These are phyloP conservation scores for Megaceryle torquata DNA, from an alignment of 2,113 vertebrate genomes.

Conservation along the genomic window DNA sequence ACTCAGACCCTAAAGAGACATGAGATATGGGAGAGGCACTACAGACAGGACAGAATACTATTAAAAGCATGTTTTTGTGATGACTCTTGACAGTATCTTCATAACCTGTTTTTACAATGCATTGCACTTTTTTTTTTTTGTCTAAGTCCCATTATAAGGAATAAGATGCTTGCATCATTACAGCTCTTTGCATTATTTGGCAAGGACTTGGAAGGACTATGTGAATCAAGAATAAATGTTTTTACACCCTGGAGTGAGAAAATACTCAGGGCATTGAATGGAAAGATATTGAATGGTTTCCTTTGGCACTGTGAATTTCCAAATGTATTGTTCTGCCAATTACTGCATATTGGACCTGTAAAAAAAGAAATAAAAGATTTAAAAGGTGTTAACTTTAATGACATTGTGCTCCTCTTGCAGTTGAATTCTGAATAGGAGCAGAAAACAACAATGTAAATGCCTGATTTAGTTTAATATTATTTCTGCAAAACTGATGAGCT, in stretches of 20 bases:
- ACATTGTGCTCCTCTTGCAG: not conserved
- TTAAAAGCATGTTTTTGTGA: not conserved
- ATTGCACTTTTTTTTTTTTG: conserved; percentile 10
- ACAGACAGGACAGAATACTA: not conserved
- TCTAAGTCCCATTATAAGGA: not conserved
- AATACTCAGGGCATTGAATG: not conserved
- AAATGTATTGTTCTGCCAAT: conserved; percentile 25
- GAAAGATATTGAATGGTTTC: conserved; percentile 39
- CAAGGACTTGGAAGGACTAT: not conserved
- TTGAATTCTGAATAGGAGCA: not conserved
- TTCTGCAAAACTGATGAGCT: conserved; percentile 23
- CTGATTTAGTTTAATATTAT: not conserved
- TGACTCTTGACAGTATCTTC: not conserved
- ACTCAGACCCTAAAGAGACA: not conserved
- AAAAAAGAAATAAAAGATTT: conserved; percentile 34
- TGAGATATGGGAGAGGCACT: not conserved
- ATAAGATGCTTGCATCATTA: not conserved
- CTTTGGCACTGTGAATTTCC: not conserved
- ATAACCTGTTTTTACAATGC: not conserved
- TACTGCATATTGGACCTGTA: conserved; percentile 15
- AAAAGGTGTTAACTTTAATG: conserved; percentile 27
- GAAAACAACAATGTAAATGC: not conserved
- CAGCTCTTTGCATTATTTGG: conserved; percentile 40
- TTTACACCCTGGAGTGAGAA: conserved; percentile 38
- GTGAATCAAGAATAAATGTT: conserved; percentile 45